A percentile compares a stretch with the other conserved stretches of the same genome.
Conservation (phyloP, 2,113 vertebrate genomes). For the Copsychus sechellarum region DNA sequence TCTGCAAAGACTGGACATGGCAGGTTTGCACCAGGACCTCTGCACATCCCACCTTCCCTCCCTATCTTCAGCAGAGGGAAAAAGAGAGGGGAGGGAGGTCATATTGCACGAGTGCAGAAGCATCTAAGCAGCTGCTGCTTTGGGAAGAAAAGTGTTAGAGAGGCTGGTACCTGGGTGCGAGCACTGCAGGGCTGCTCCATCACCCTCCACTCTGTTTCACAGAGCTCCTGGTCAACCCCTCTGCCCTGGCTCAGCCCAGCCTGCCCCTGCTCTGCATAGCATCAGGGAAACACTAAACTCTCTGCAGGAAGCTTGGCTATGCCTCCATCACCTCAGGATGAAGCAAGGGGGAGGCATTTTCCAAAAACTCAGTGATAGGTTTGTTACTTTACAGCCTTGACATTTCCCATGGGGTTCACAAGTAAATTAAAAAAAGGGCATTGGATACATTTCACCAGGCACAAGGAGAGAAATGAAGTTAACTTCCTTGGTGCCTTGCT, state of each 20-base stretch:
- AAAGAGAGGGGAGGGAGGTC: neutral
- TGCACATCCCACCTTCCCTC: neutral
- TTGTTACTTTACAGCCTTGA: neutral
- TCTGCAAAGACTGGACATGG: neutral
- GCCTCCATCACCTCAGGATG: neutral
- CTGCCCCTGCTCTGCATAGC: neutral
- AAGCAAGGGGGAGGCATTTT: neutral
- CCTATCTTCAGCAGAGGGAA: neutral
- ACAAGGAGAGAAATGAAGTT: neutral
- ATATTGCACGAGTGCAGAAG: neutral
- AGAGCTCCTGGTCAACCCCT: neutral
- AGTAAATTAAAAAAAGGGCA: neutral
- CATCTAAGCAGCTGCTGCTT: neutral
- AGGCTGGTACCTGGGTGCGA: rapidly evolving
- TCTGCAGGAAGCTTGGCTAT: neutral
- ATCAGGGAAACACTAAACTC: neutral
- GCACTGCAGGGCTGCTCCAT: neutral
- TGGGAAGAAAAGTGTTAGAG: neutral
- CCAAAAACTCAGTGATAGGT: neutral
- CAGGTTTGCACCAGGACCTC: neutral
- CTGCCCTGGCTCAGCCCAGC: neutral
- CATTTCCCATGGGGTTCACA: neutral
- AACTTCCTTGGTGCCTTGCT: neutral
- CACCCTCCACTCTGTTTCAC: rapidly evolving
- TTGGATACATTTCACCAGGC: neutral